Evolutionary conservation across 2,888 invertebrate genomes (phyloP).

Genomic region (Drosophila recens): DNA sequence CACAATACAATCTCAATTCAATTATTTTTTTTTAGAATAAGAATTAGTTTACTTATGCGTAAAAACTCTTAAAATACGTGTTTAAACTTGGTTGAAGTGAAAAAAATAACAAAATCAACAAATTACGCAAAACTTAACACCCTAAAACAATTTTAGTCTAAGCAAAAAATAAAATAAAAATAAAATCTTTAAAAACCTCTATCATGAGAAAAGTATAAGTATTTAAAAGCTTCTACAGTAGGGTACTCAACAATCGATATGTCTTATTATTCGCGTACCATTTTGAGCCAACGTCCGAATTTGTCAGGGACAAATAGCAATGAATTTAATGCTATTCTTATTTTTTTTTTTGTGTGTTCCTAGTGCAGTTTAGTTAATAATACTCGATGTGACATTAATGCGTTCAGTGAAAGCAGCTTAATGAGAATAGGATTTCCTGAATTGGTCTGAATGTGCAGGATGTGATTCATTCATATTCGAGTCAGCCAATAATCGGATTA

Average conservation of each 20-base stretch:
- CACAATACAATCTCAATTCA: background rate
- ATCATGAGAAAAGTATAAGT: too few relatives aligned
- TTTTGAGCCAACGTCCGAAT: background rate
- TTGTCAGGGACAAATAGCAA: constrained; percentile 13
- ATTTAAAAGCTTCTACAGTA: background rate
- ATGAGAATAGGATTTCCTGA: constrained; percentile 13
- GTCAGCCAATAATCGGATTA: constrained; percentile 68
- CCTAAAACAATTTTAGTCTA: too few relatives aligned
- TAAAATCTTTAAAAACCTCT: background rate
- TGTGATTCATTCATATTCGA: constrained; percentile 11
- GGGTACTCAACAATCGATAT: background rate
- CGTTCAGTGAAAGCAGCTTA: constrained; percentile 5
- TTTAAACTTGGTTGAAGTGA: background rate
- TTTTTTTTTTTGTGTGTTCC: background rate
- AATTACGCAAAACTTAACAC: too few relatives aligned
- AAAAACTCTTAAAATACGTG: background rate
- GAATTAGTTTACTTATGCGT: background rate
- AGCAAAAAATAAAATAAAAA: background rate
- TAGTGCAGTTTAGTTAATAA: constrained; percentile 4
- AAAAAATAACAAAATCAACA: too few relatives aligned
- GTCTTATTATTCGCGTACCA: background rate
- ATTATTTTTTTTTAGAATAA: too few relatives aligned
- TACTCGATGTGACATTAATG: constrained; percentile 11
- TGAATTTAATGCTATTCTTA: constrained; percentile 15
- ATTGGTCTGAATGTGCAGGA: constrained; percentile 3